phyloP scores from a whole-genome alignment of 1,140 invertebrate genomes.

The Campoletis sonorensis region DNA sequence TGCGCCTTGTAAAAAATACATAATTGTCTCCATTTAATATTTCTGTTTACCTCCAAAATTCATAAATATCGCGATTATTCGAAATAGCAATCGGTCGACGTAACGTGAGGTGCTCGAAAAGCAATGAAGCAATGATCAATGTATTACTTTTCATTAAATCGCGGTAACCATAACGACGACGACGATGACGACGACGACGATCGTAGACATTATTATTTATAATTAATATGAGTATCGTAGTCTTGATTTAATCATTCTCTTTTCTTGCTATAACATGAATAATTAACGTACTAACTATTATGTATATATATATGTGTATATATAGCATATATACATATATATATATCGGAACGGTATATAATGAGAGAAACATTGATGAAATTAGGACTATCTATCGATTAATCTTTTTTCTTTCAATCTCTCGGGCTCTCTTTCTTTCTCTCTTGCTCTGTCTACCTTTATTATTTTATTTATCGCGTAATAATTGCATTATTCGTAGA shows the following conservation, averaged over 20 bases:
- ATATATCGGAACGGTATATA: no score
- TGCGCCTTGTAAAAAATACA: not conserved
- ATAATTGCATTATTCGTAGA: no score
- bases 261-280: conserved; percentile 20
- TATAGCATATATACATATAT: no score
- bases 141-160: not conserved
- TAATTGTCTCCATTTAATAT: not conserved
- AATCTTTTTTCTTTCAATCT: no score
- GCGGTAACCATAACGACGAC: conserved; percentile 2
- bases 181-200: not conserved
- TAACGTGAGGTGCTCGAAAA: not conserved
- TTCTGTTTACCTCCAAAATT: not conserved
- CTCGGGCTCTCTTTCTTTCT: no score
- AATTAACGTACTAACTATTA: not conserved
- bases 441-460: no score
- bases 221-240: conserved; percentile 57
- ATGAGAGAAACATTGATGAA: no score
- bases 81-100: not conserved
- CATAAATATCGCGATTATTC: not conserved
- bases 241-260: conserved; percentile 47
- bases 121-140: not conserved
- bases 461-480: no score
- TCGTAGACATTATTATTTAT: conserved; percentile 10
- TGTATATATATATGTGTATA: no score
- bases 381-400: no score